These are phyloP conservation scores for Zootermopsis nevadensis DNA, from an alignment of 2,888 invertebrate species.

Conservation along the genomic window DNA sequence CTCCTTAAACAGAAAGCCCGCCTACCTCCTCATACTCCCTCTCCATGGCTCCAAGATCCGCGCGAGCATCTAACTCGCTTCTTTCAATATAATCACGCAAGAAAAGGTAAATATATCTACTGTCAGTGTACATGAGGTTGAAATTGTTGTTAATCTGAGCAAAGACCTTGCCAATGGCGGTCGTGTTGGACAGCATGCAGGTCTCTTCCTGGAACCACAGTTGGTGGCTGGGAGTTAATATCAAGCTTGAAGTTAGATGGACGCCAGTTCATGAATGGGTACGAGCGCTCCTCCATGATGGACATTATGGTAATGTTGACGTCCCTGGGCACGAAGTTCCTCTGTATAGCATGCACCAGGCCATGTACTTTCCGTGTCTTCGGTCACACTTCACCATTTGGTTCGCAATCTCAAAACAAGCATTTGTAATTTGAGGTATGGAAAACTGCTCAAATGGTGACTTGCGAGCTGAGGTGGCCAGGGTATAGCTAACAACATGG, in stretches of 20 bases:
- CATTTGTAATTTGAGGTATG: slow-evolving; percentile 66
- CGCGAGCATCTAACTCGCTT: no score
- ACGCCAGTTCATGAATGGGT: no score
- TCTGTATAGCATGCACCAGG: slow-evolving; percentile 59
- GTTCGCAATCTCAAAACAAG: slow-evolving; percentile 68
- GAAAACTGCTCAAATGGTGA: slow-evolving; percentile 60
- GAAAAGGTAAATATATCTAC: no score
- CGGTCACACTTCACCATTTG: slow-evolving; percentile 58
- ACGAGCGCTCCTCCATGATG: slow-evolving; percentile 57
- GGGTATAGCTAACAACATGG: slow-evolving; percentile 65
- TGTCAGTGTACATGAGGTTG: slow-evolving; percentile 70
- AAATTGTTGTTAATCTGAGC: slow-evolving; percentile 70
- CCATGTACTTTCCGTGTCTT: slow-evolving; percentile 61
- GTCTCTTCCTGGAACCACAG: no score
- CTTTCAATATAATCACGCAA: no score
- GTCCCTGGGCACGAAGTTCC: slow-evolving; percentile 66
- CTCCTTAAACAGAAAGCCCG: no score
- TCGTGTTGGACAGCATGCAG: slow-evolving; percentile 71
- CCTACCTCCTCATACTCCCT: no score
- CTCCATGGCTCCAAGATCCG: no score
- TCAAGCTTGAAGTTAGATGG: no score
- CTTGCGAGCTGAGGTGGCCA: slow-evolving; percentile 62
- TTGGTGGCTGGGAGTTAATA: no score
- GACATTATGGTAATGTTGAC: slow-evolving; percentile 59
- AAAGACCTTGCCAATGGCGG: slow-evolving; percentile 71